phyloP scores from a whole-genome alignment of 2,113 vertebrate species.

The Cyrtonyx montezumae region DNA sequence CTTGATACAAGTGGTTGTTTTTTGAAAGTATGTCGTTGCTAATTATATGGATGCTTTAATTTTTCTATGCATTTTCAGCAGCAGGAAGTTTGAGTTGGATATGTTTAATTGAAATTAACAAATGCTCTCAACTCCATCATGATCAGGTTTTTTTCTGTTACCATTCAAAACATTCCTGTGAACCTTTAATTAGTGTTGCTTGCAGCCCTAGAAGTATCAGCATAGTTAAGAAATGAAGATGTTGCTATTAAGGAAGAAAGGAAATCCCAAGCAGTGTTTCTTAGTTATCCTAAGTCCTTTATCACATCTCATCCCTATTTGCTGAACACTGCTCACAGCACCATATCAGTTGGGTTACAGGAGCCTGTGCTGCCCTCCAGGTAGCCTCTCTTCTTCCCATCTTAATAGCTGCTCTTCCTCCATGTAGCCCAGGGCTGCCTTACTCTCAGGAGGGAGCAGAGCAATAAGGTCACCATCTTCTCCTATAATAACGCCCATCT shows the following conservation, averaged over 20 bases:
- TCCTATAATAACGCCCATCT: background rate
- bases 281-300: background rate
- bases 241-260: background rate
- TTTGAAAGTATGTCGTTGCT: background rate
- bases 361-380: background rate
- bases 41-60: background rate
- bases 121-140: background rate
- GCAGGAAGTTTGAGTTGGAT: background rate
- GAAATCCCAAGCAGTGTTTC: background rate
- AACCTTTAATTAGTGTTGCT: background rate
- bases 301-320: background rate
- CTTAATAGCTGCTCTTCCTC: background rate
- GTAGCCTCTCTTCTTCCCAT: background rate
- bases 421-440: fast-evolving
- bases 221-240: background rate
- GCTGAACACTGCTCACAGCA: background rate
- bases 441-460: background rate
- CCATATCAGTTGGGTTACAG: background rate
- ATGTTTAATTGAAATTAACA: background rate
- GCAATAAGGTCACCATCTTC: background rate
- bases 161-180: background rate
- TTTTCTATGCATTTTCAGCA: background rate
- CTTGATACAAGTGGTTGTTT: background rate
- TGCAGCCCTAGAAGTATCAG: background rate
- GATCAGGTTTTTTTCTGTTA: background rate